These are phyloP conservation scores for Coptotermes formosanus DNA, from an alignment of 1,140 invertebrate species.

Conservation along the genomic window DNA sequence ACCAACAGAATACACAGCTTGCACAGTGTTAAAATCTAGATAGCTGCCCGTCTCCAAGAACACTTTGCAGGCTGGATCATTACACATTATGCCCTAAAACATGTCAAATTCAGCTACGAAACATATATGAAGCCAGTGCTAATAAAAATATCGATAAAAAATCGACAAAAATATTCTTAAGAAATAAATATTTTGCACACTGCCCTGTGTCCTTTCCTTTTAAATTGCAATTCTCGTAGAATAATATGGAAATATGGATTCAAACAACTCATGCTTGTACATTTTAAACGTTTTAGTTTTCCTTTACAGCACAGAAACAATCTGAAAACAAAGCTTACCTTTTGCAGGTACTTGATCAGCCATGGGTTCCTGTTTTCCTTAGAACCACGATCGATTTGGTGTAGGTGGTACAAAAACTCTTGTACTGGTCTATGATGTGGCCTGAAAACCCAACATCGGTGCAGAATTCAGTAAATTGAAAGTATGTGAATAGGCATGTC, in stretches of 20 bases:
- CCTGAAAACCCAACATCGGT: background rate
- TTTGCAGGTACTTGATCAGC: conserved; percentile 48
- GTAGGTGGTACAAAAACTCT: conserved; percentile 22
- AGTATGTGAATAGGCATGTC: too few relatives aligned
- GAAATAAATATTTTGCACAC: too few relatives aligned
- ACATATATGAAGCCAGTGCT: too few relatives aligned
- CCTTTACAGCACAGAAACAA: too few relatives aligned
- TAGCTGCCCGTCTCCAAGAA: background rate
- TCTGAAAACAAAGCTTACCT: conserved; percentile 31
- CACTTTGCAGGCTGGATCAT: conserved; percentile 36
- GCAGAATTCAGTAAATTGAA: background rate
- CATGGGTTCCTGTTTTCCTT: conserved; percentile 45
- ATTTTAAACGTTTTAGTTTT: too few relatives aligned
- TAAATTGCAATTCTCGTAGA: too few relatives aligned
- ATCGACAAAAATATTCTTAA: too few relatives aligned
- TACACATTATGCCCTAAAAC: conserved; percentile 23
- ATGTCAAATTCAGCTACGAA: background rate
- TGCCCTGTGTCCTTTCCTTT: too few relatives aligned
- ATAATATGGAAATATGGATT: too few relatives aligned
- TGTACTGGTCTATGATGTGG: conserved; percentile 25
- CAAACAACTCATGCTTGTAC: too few relatives aligned
- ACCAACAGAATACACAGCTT: conserved; percentile 43
- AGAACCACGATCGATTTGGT: background rate
- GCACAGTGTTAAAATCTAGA: conserved; percentile 40
- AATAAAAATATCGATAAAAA: too few relatives aligned